These are phyloP conservation scores for Cheilosia variabilis DNA, from an alignment of 2,888 invertebrate species.

Conservation along the genomic window DNA sequence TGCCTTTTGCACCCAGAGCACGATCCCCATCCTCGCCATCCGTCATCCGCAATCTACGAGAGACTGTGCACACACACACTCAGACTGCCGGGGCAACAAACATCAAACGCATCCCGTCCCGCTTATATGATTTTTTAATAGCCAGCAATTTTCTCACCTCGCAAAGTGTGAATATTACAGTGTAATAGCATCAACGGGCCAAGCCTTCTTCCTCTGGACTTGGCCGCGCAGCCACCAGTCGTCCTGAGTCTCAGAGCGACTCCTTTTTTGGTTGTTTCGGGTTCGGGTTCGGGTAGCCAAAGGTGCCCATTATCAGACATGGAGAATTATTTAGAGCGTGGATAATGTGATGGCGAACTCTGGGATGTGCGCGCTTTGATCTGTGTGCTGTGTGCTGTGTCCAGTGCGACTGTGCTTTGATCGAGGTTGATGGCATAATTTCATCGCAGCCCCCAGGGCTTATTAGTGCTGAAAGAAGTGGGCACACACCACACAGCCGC, in stretches of 20 bases:
- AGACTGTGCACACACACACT: background rate
- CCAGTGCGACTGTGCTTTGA: slow-evolving; percentile 78
- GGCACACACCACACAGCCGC: slow-evolving; percentile 11
- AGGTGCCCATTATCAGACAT: slow-evolving; percentile 75
- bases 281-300: slow-evolving; percentile 74
- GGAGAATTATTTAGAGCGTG: slow-evolving; percentile 75
- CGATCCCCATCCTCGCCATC: slow-evolving; percentile 21
- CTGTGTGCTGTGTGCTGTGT: slow-evolving; percentile 60
- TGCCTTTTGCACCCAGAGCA: slow-evolving; percentile 35
- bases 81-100: slow-evolving; percentile 42
- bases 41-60: slow-evolving; percentile 20
- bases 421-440: slow-evolving; percentile 84
- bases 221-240: slow-evolving; percentile 23
- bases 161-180: slow-evolving; percentile 84
- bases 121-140: slow-evolving; percentile 84
- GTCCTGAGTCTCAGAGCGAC: slow-evolving; percentile 21
- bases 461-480: slow-evolving; percentile 78
- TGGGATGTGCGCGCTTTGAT: slow-evolving; percentile 73
- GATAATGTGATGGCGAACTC: slow-evolving; percentile 73
- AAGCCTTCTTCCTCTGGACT: slow-evolving; percentile 77
- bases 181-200: slow-evolving; percentile 84
- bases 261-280: slow-evolving; percentile 68
- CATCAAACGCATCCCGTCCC: slow-evolving; percentile 72
- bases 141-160: slow-evolving; percentile 84
- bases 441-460: slow-evolving; percentile 81